Conservation (phyloP, 2,797 vertebrate species). For the Gambelia wislizenii region DNA sequence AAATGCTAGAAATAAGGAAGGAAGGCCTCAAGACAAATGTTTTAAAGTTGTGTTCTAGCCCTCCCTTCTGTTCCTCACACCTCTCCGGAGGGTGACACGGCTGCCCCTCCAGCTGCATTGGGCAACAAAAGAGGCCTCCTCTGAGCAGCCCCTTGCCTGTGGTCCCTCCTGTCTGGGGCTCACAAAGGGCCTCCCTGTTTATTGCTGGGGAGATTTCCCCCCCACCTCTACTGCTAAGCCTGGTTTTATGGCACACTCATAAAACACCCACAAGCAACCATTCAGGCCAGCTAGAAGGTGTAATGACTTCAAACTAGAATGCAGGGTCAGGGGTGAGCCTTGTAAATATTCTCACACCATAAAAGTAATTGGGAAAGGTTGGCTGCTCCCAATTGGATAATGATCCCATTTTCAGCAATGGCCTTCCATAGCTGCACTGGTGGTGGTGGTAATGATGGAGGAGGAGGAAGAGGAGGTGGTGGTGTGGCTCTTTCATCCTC, state of each 20-base stretch:
- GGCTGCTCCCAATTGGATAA: not conserved
- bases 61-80: not conserved
- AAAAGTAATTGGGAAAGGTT: constrained; percentile 6
- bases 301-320: constrained; percentile 23
- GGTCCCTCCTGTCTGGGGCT: not conserved
- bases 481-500: not conserved
- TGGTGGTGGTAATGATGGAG: not conserved
- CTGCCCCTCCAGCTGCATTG: too few species aligned
- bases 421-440: too few species aligned
- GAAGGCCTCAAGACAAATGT: too few species aligned
- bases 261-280: not conserved
- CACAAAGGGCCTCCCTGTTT: not conserved
- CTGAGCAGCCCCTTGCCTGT: too few species aligned
- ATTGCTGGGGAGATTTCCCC: not conserved
- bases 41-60: not conserved
- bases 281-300: not conserved
- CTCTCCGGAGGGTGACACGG: too few species aligned
- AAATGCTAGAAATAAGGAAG: too few species aligned
- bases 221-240: constrained; percentile 21
- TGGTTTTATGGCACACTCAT: not conserved
- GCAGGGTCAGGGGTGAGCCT: constrained; percentile 17
- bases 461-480: too few species aligned
- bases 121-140: too few species aligned
- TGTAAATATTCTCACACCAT: constrained; percentile 17
- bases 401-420: not conserved